Conservation (phyloP, 2,888 invertebrate species). For the Atethmia centrago region DNA sequence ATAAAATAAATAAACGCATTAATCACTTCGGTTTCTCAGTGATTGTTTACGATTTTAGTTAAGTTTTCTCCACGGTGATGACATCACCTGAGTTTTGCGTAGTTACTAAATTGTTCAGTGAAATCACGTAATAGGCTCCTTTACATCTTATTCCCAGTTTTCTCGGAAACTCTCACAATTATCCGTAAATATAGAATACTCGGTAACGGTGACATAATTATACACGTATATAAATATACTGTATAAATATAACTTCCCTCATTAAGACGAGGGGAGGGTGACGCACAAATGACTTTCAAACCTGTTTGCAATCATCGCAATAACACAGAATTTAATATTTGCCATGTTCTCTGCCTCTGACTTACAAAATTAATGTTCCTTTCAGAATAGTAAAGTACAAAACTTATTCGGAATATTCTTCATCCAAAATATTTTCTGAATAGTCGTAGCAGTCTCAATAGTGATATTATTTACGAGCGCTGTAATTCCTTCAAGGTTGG, state of each 20-base stretch:
- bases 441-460: conserved; percentile 52
- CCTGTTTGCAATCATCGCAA: conserved; percentile 46
- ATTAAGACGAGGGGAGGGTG: conserved; percentile 49
- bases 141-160: conserved; percentile 14
- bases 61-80: not conserved
- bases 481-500: conserved; percentile 56
- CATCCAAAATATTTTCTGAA: conserved; percentile 48
- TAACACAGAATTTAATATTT: conserved; percentile 52
- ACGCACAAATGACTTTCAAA: conserved; percentile 48
- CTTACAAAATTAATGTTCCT: conserved; percentile 54
- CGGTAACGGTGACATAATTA: conserved; percentile 31
- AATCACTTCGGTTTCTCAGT: not conserved
- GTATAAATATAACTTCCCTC: conserved; percentile 43
- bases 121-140: conserved; percentile 13
- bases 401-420: conserved; percentile 48
- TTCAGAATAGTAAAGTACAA: conserved; percentile 36
- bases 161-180: conserved; percentile 8
- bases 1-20: no score
- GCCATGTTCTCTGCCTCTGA: conserved; percentile 17
- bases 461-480: conserved; percentile 62
- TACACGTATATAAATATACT: conserved; percentile 42
- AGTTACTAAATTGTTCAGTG: conserved; percentile 20
- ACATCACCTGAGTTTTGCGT: not conserved
- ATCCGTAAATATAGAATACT: conserved; percentile 32
- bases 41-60: not conserved